Percentiles rank a stretch among this genome's conserved stretches.
Evolutionary conservation across 2,888 invertebrate genomes (phyloP).

Genomic region (Subacronicta megacephala): DNA sequence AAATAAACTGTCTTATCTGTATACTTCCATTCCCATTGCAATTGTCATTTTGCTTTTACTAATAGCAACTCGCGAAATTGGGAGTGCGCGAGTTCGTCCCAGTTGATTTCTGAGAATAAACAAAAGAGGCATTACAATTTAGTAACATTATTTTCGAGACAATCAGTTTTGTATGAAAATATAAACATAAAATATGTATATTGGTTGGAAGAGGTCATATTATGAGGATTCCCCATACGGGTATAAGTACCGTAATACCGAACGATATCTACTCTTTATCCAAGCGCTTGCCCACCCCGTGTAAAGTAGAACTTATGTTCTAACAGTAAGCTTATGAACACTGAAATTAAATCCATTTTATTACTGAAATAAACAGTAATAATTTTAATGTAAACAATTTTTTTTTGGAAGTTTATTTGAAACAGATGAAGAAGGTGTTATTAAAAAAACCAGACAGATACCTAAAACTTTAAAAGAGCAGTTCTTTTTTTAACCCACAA

Average conservation of each 20-base stretch:
- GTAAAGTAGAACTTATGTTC: not conserved
- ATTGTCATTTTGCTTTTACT: conserved; percentile 60
- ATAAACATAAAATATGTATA: conserved; percentile 7
- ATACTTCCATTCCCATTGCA: conserved; percentile 65
- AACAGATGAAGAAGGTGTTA: too few relatives aligned
- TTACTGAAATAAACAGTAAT: too few relatives aligned
- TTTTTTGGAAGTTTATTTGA: not conserved
- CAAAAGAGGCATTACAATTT: conserved; percentile 11
- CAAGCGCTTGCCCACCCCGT: not conserved
- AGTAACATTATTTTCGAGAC: not conserved
- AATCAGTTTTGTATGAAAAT: conserved; percentile 10
- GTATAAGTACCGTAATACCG: conserved; percentile 2
- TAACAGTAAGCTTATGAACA: not conserved
- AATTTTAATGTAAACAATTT: too few relatives aligned
- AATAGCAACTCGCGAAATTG: conserved; percentile 36
- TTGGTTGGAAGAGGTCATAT: conserved; percentile 15
- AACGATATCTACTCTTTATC: conserved; percentile 5
- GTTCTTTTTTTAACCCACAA: too few relatives aligned
- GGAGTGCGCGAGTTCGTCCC: conserved; percentile 15
- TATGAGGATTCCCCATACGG: not conserved
- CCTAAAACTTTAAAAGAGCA: too few relatives aligned
- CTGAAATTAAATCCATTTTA: too few relatives aligned
- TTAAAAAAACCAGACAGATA: too few relatives aligned
- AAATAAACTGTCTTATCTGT: conserved; percentile 71
- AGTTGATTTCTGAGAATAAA: conserved; percentile 23